Conservation (phyloP, 2,888 invertebrate genomes). For the Adelognathus sp. region DNA sequence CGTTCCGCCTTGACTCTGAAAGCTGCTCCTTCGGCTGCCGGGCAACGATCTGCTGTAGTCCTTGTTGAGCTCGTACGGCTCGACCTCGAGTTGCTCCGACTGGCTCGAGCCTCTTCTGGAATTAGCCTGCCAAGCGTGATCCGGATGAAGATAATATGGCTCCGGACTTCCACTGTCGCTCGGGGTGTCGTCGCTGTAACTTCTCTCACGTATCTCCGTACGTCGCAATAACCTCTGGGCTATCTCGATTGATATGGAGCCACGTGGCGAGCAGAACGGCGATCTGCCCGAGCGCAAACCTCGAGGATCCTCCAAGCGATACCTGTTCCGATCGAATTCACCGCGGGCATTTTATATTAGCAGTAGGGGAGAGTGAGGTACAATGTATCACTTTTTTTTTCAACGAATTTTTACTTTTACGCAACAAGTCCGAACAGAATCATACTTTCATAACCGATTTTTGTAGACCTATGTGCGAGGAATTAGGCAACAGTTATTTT, state of each 20-base stretch:
- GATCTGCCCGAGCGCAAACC: slow-evolving; percentile 87
- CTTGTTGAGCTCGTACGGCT: slow-evolving; percentile 92
- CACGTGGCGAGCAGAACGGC: slow-evolving; percentile 90
- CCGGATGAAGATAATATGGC: slow-evolving; percentile 90
- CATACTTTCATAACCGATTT: too few relatives aligned
- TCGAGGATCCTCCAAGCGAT: slow-evolving; percentile 91
- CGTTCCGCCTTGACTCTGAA: slow-evolving; percentile 83
- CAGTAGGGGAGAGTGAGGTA: too few relatives aligned
- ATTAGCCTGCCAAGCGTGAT: slow-evolving; percentile 90
- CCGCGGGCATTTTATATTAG: neutral
- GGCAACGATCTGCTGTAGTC: slow-evolving; percentile 94
- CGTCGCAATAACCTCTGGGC: slow-evolving; percentile 86
- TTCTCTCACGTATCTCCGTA: slow-evolving; percentile 87
- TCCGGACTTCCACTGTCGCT: slow-evolving; percentile 81
- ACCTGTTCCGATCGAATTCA: slow-evolving; percentile 77
- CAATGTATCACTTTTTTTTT: too few relatives aligned
- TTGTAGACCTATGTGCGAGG: too few relatives aligned
- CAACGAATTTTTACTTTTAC: too few relatives aligned
- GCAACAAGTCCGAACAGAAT: too few relatives aligned
- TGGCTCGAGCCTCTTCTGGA: slow-evolving; percentile 94
- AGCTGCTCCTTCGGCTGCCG: slow-evolving; percentile 92
- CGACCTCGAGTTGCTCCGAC: slow-evolving; percentile 92
- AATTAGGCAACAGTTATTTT: too few relatives aligned
- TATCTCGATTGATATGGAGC: slow-evolving; percentile 87
- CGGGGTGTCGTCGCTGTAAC: slow-evolving; percentile 79